A percentile compares a stretch with the other conserved stretches of the same genome.
phyloP scores from a whole-genome alignment of 1,140 invertebrate species.

The Drosophila sp. region DNA sequence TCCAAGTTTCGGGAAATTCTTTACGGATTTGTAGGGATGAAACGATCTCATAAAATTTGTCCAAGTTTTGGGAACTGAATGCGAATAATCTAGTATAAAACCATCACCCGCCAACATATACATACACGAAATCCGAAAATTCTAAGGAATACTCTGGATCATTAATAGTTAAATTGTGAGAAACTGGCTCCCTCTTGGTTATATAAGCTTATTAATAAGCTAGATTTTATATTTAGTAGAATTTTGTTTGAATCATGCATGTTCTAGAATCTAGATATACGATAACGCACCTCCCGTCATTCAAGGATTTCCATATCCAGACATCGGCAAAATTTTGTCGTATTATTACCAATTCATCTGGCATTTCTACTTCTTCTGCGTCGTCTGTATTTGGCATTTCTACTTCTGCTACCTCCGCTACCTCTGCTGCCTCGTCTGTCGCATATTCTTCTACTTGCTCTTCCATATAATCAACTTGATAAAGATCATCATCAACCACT shows the following conservation, averaged over 20 bases:
- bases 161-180: no score
- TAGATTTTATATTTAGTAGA: neutral
- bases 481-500: neutral
- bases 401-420: neutral
- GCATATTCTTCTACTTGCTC: neutral
- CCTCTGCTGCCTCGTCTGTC: neutral
- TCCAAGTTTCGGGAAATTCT: conserved; percentile 59
- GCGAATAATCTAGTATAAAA: no score
- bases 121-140: no score
- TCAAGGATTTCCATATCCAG: conserved; percentile 62
- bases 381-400: neutral
- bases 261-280: neutral
- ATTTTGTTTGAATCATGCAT: neutral
- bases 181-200: no score
- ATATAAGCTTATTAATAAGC: no score
- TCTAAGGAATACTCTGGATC: no score
- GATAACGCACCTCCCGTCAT: conserved; percentile 47
- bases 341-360: conserved; percentile 17
- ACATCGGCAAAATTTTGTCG: conserved; percentile 69
- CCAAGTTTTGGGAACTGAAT: no score
- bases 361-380: neutral
- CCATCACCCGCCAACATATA: no score
- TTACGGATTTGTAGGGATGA: conserved; percentile 25
- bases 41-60: no score
- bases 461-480: neutral